These are phyloP conservation scores for Kryphioiulus occultus DNA, from an alignment of 2,888 invertebrate species.

Conservation along the genomic window DNA sequence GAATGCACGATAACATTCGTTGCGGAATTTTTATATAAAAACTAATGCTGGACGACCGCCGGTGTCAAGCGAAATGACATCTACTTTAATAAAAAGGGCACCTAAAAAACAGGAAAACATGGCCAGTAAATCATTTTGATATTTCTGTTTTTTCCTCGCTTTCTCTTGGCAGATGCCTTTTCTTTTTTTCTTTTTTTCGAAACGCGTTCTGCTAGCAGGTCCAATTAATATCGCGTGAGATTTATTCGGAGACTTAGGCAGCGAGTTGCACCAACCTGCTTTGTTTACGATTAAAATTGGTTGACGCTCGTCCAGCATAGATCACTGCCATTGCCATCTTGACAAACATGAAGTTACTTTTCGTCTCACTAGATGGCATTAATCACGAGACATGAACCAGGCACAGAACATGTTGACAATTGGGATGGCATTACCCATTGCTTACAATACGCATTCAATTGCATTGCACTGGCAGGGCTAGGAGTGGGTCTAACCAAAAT, in stretches of 20 bases:
- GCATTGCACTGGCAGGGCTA: too few species aligned
- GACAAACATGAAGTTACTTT: background rate
- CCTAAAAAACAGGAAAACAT: constrained; percentile 16
- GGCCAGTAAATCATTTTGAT: constrained; percentile 25
- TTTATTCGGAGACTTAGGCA: background rate
- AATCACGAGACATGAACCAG: too few species aligned
- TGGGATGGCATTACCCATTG: too few species aligned
- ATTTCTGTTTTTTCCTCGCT: background rate
- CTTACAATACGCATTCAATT: too few species aligned
- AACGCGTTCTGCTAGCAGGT: background rate
- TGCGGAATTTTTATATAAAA: constrained; percentile 35
- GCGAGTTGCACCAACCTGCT: background rate
- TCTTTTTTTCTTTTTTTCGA: too few species aligned
- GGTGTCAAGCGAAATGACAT: constrained; percentile 45
- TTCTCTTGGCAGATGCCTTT: background rate
- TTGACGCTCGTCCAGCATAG: background rate
- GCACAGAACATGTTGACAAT: too few species aligned
- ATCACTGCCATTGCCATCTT: background rate
- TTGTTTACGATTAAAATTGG: background rate
- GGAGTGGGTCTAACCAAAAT: too few species aligned
- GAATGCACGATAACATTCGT: constrained; percentile 31
- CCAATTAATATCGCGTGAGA: constrained; percentile 18
- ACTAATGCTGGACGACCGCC: constrained; percentile 36
- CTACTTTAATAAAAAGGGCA: constrained; percentile 41
- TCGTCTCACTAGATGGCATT: background rate